These are phyloP conservation scores for Chaetodon trifascialis DNA, from an alignment of 2,113 vertebrate species.

Conservation along the genomic window DNA sequence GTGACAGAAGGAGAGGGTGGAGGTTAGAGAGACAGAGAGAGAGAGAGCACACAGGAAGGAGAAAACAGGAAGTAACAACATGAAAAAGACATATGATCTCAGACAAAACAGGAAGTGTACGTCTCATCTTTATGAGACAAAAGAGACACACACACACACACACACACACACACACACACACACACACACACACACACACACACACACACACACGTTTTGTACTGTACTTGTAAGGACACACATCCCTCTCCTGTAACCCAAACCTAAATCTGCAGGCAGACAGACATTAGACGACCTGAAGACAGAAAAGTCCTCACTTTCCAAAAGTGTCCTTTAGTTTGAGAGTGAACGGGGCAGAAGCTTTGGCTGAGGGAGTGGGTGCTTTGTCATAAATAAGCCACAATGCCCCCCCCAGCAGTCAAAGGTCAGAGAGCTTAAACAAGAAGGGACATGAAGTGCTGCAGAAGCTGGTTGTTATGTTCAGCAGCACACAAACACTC, in stretches of 20 bases:
- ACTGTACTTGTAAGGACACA: too few species aligned
- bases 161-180: neutral
- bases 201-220: neutral
- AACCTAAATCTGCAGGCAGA: neutral
- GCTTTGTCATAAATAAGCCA: neutral
- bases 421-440: neutral
- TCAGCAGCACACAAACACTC: neutral
- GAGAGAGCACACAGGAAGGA: too few species aligned
- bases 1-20: neutral
- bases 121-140: neutral
- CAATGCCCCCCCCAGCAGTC: neutral
- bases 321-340: neutral
- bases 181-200: too few species aligned
- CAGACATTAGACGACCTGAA: neutral
- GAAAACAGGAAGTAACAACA: too few species aligned
- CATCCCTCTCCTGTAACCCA: too few species aligned
- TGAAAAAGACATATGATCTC: too few species aligned
- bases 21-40: neutral
- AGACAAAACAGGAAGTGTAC: slow-evolving; percentile 16
- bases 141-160: too few species aligned
- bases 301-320: neutral
- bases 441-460: neutral
- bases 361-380: neutral
- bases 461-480: neutral
- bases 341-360: neutral